Base-by-base conservation (phyloP, 2,113 vertebrate genomes). In the Ifrita kowaldi region DNA sequence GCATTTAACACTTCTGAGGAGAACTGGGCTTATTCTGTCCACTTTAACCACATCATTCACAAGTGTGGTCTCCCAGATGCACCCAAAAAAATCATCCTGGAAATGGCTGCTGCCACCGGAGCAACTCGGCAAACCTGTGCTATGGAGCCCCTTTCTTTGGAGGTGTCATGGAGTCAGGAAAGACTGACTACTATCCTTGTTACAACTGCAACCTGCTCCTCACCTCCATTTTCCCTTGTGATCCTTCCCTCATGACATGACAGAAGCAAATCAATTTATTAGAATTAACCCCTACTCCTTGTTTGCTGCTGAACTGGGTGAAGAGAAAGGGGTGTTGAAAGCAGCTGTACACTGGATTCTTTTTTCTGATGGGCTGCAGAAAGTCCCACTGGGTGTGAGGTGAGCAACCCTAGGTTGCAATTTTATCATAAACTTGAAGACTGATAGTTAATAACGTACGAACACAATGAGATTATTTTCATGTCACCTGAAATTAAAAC, bases 321-420 rank as follows among this genome's bases (percentile, higher is more conserved):
- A 78, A 56, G 30, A n/a, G 42, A 47, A 23, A n/a, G 9, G 11
- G 16, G 9, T 74, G n/a, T 27, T 86, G 67, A 46, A 86, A 52
- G 11, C 15, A 74, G 56, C 15, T 46, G 6, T 19, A 7, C 0
- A 0, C 11, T 59, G 50, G 8, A 41, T 81, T 63, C 6, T 23
- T 82, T 87, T 67, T 74, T 77, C 46, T 84, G 32, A 28, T 27
- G 28, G 44, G 32, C 33, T 28, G 47, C 22, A 39, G 9, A 52
- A 84, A 84, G 16, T 44, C 35, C 18, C 39, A 28, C 17, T 60
- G 50, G 14, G 8, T 50, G 17, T 33, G 30, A 56, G 22, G 9
- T n/a, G n/a, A 86, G 16, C 53, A 65, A 37, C 7, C 17, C 12
- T 21, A n/a, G 39, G 18, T 53, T 84, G 53, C 12, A 70, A 78